A percentile compares a stretch with the other conserved stretches of the same genome.
Evolutionary conservation across 2,797 vertebrate species (phyloP).

Genomic region (Delichon dasypus): DNA sequence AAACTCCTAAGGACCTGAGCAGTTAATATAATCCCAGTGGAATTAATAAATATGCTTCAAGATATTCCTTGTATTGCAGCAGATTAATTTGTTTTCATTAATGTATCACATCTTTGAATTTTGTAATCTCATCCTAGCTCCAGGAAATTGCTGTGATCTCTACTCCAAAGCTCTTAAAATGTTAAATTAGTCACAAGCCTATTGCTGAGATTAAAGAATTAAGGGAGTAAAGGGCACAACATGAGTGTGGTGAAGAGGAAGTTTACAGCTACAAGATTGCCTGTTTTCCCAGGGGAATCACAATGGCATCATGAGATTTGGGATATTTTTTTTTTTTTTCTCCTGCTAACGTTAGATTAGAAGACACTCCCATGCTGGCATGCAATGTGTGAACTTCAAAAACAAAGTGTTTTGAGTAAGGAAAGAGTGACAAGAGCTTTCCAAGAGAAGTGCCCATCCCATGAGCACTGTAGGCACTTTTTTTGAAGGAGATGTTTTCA

Average conservation of each 20-base stretch:
- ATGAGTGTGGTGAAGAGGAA: neutral
- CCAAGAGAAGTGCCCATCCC: neutral
- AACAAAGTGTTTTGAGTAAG: neutral
- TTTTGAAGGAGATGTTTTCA: neutral
- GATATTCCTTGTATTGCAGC: neutral
- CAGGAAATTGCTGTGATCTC: conserved; percentile 15
- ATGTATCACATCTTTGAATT: neutral
- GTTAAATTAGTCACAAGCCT: neutral
- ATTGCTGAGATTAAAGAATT: conserved; percentile 2
- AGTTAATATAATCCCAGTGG: neutral
- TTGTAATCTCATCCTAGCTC: conserved; percentile 23
- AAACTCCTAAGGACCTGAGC: neutral
- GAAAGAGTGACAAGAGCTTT: neutral
- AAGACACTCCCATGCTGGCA: neutral
- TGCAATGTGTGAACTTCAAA: neutral
- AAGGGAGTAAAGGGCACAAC: neutral
- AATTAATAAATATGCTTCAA: conserved; percentile 29
- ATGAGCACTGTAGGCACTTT: neutral
- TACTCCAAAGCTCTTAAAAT: conserved; percentile 19
- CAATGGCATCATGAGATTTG: neutral
- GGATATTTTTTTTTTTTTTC: neutral
- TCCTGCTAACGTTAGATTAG: neutral
- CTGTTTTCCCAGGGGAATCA: neutral
- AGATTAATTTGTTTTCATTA: conserved; percentile 48
- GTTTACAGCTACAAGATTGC: neutral